These are phyloP conservation scores for Malurus leucopterus DNA, from an alignment of 2,797 vertebrate genomes.

Conservation along the genomic window DNA sequence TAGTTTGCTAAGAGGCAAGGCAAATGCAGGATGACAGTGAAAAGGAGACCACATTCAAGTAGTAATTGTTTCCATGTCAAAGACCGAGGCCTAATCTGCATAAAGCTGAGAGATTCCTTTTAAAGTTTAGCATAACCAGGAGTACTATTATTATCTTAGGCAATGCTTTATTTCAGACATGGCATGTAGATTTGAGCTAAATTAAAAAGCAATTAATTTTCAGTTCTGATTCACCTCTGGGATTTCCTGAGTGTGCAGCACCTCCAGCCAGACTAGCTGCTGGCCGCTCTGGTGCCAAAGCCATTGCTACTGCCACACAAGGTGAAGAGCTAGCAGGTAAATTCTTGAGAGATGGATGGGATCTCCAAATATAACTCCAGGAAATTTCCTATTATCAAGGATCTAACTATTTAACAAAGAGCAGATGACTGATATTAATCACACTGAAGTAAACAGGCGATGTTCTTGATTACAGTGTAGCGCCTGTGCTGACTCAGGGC, in stretches of 20 bases:
- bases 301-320: background rate
- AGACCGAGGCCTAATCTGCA: background rate
- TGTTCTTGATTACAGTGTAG: background rate
- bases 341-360: background rate
- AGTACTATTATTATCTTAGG: background rate
- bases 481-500: background rate
- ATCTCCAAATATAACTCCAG: background rate
- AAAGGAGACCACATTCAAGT: constrained; percentile 34
- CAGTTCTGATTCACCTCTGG: background rate
- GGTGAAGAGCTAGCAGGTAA: constrained; percentile 5
- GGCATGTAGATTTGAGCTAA: background rate
- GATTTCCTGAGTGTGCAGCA: background rate
- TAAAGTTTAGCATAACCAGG: background rate
- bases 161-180: background rate
- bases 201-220: constrained; percentile 5
- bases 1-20: constrained; percentile 34
- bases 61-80: constrained; percentile 38
- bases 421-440: constrained; percentile 44
- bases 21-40: constrained; percentile 44
- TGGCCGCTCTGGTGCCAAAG: background rate
- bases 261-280: accelerated
- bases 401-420: background rate
- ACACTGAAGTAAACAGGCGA: background rate
- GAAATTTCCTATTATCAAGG: constrained; percentile 34
- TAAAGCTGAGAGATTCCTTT: background rate